Percentiles rank a stretch among this genome's conserved stretches.
Conservation (phyloP, 2,797 vertebrate genomes). For the Mallotus villosus region DNA sequence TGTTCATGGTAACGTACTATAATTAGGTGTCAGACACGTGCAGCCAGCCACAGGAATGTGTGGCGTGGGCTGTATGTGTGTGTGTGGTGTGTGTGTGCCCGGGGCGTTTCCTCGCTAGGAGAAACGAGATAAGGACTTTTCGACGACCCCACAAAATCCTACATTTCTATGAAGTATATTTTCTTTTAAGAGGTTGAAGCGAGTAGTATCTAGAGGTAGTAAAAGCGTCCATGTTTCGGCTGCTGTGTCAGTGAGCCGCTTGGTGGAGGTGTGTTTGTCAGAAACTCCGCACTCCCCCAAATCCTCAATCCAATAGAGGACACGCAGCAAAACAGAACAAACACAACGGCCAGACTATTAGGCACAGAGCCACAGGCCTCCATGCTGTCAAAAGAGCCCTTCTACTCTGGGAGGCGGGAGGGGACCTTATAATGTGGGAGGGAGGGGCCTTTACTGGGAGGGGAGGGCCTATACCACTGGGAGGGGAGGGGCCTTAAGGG, state of each 20-base stretch:
- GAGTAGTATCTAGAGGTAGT: neutral
- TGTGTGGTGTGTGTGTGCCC: neutral
- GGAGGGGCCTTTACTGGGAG: slow-evolving; percentile 43
- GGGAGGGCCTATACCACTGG: too few species aligned
- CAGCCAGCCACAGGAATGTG: slow-evolving; percentile 27
- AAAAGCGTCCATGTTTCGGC: slow-evolving; percentile 11
- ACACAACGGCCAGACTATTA: slow-evolving; percentile 71
- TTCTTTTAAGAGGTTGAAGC: neutral
- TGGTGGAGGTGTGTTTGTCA: slow-evolving; percentile 80
- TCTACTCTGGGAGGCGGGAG: slow-evolving; percentile 69
- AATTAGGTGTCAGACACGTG: slow-evolving; percentile 65
- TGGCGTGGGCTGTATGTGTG: slow-evolving; percentile 10
- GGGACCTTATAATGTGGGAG: too few species aligned
- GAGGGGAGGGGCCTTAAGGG: too few species aligned
- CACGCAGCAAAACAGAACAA: slow-evolving; percentile 46
- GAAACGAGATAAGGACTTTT: slow-evolving; percentile 1
- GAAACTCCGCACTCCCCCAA: slow-evolving; percentile 56
- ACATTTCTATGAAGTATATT: neutral
- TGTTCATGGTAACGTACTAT: slow-evolving; percentile 74
- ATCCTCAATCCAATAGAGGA: slow-evolving; percentile 46
- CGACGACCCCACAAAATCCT: neutral
- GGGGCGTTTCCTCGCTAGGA: slow-evolving; percentile 11
- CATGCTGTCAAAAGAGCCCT: slow-evolving; percentile 74
- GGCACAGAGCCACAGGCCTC: slow-evolving; percentile 70
- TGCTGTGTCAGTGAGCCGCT: slow-evolving; percentile 69